Evolutionary conservation across 2,888 invertebrate species (phyloP).

Genomic region (Crematogaster levior): DNA sequence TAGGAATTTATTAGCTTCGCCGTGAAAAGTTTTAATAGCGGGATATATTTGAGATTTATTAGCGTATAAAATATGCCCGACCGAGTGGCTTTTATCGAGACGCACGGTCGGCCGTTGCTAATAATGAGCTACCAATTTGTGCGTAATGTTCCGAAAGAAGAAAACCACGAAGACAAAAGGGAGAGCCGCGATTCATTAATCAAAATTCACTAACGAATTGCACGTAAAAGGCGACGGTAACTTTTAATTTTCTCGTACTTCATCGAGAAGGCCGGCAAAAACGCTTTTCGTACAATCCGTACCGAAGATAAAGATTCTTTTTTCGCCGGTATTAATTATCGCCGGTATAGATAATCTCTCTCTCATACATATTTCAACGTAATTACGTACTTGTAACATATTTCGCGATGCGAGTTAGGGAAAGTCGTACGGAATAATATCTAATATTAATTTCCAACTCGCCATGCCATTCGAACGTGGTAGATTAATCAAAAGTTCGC

Average conservation of each 20-base stretch:
- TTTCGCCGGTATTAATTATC: constrained; percentile 34
- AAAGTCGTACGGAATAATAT: constrained; percentile 19
- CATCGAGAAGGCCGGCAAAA: background rate
- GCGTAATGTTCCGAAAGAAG: background rate
- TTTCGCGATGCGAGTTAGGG: background rate
- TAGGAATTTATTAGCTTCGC: constrained; percentile 43
- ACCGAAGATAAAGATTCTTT: background rate
- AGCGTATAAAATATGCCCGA: constrained; percentile 16
- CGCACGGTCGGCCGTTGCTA: background rate
- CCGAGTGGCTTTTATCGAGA: background rate
- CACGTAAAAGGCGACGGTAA: constrained; percentile 1
- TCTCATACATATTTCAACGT: background rate
- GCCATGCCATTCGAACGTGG: background rate
- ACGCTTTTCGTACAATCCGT: too few species aligned
- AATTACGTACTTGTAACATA: constrained; percentile 3
- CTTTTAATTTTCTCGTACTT: constrained; percentile 39
- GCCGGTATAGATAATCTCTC: background rate
- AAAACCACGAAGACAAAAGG: background rate
- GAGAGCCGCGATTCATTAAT: constrained; percentile 36
- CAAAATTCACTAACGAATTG: constrained; percentile 17
- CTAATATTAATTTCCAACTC: constrained; percentile 49
- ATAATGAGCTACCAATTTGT: constrained; percentile 43
- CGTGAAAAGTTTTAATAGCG: constrained; percentile 23
- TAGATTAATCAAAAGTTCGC: constrained; percentile 47
- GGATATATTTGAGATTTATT: constrained; percentile 32